phyloP scores from a whole-genome alignment of 2,113 vertebrate genomes.

The Dromaius novaehollandiae region DNA sequence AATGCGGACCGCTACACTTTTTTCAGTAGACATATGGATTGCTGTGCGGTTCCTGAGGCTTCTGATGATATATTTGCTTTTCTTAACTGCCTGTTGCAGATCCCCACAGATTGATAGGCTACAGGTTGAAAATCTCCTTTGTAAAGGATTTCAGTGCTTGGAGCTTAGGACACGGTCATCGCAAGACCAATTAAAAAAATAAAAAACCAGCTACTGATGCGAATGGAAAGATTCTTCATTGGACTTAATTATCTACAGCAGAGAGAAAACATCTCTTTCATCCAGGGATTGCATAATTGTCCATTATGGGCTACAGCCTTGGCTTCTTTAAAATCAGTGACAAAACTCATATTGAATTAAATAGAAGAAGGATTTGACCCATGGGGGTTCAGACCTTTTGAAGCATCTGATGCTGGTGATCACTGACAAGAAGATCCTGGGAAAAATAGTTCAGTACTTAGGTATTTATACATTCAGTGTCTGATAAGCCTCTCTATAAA shows the following conservation, averaged over 20 bases:
- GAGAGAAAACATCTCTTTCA: slow-evolving; percentile 60
- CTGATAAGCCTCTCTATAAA: neutral
- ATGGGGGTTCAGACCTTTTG: neutral
- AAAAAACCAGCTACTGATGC: slow-evolving; percentile 12
- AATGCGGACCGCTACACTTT: neutral
- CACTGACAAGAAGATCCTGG: neutral
- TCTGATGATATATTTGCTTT: neutral
- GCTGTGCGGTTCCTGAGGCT: neutral
- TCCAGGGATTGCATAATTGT: slow-evolving; percentile 22
- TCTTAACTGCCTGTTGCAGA: neutral
- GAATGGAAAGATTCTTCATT: slow-evolving; percentile 44
- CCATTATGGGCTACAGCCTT: slow-evolving; percentile 5
- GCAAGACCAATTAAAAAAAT: neutral
- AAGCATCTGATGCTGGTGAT: neutral
- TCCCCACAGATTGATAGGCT: neutral
- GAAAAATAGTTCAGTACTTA: neutral
- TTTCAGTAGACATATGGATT: neutral
- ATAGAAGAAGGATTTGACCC: slow-evolving; percentile 9
- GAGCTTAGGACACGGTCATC: neutral
- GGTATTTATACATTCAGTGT: neutral
- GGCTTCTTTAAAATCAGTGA: slow-evolving; percentile 49
- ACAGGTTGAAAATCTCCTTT: neutral
- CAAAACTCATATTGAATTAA: slow-evolving; percentile 23
- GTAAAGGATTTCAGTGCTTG: neutral
- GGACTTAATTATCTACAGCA: slow-evolving; percentile 51